Percentiles rank a stretch among this genome's conserved stretches.
Evolutionary conservation across 1,140 invertebrate species (phyloP).

Genomic region (Drosophila gunungcola): DNA sequence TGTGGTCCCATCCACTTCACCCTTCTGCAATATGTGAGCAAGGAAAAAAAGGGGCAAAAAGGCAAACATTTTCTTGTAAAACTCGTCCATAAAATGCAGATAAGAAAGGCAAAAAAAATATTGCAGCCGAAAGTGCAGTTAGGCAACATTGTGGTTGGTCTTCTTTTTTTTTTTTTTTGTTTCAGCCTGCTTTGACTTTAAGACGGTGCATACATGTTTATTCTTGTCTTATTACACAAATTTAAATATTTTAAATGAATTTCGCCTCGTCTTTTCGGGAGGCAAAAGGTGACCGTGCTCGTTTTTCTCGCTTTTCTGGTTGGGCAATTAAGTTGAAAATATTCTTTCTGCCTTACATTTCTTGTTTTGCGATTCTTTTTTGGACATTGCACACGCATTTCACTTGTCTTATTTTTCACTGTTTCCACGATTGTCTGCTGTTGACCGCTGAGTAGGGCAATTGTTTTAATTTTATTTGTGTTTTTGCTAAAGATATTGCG

Average conservation of each 20-base stretch:
- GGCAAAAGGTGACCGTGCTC: conserved; percentile 21
- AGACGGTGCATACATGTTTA: conserved; percentile 14
- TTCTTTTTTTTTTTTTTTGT: conserved; percentile 13
- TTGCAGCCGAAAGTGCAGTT: conserved; percentile 43
- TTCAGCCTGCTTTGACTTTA: conserved; percentile 20
- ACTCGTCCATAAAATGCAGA: conserved; percentile 65
- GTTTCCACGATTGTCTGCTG: conserved; percentile 14
- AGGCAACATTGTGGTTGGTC: conserved; percentile 34
- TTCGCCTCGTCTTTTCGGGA: conserved; percentile 4
- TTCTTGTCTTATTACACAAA: conserved; percentile 46
- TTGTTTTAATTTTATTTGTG: conserved; percentile 26
- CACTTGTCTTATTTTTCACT: not conserved
- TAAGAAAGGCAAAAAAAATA: conserved; percentile 35
- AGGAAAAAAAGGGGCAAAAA: conserved; percentile 13
- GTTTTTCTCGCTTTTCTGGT: conserved; percentile 8
- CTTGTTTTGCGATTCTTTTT: conserved; percentile 21
- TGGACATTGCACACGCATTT: conserved; percentile 50
- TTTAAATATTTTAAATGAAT: conserved; percentile 48
- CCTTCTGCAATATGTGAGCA: conserved; percentile 10
- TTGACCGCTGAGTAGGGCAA: conserved; percentile 66
- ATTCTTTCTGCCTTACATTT: conserved; percentile 30
- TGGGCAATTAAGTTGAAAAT: conserved; percentile 72
- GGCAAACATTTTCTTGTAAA: conserved; percentile 58
- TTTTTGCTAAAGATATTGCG: not conserved
- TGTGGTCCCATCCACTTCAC: conserved; percentile 19